Evolutionary conservation across 2,797 vertebrate species (phyloP).

Genomic region (Peromyscus nudipes): DNA sequence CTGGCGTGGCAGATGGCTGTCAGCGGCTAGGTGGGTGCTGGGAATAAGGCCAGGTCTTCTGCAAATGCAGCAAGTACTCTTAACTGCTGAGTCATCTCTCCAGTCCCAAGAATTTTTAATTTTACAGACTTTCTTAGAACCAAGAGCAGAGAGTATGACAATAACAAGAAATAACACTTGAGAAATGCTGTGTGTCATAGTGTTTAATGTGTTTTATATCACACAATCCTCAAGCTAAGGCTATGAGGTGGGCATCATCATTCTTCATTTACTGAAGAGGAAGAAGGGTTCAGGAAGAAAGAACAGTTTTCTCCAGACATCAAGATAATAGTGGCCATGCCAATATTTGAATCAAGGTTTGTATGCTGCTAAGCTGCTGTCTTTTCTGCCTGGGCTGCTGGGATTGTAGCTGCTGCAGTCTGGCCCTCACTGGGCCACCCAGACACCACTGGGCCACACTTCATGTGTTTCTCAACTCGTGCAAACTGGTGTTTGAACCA

Average conservation of each 20-base stretch:
- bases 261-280: neutral
- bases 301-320: constrained; percentile 35
- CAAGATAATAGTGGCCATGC: constrained; percentile 4
- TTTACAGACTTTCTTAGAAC: neutral
- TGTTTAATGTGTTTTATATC: constrained; percentile 25
- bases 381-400: neutral
- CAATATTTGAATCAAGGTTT: constrained; percentile 39
- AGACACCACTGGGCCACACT: neutral
- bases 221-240: constrained; percentile 23
- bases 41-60: neutral
- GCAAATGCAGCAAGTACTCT: neutral
- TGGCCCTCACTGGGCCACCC: neutral
- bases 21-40: neutral
- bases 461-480: neutral
- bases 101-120: neutral
- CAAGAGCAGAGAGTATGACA: neutral
- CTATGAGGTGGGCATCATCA: neutral
- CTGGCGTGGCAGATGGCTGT: neutral
- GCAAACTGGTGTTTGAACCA: neutral
- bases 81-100: neutral
- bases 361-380: neutral
- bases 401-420: neutral
- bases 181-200: neutral
- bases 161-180: constrained; percentile 37
- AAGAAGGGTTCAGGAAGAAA: neutral